A percentile compares a stretch with the other conserved stretches of the same genome.
These are phyloP conservation scores for Hormaphis cornu DNA, from an alignment of 1,140 invertebrate species.

Conservation along the genomic window DNA sequence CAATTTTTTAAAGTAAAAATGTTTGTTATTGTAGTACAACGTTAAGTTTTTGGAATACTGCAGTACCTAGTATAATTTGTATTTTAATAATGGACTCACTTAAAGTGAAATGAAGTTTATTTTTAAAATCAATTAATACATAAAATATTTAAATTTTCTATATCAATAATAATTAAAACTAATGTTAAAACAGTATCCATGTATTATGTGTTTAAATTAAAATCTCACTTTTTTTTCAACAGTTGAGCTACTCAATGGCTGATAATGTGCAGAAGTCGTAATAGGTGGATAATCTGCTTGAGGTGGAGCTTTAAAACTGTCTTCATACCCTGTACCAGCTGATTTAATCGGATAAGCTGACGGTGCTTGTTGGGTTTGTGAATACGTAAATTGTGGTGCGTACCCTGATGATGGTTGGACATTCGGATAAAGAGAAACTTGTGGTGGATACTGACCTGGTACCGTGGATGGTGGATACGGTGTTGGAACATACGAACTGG, in stretches of 20 bases:
- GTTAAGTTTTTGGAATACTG: too few species aligned
- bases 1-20: too few species aligned
- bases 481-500: not conserved
- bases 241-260: conserved; percentile 19
- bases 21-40: too few species aligned
- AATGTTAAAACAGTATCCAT: too few species aligned
- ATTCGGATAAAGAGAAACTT: conserved; percentile 18
- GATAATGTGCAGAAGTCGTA: conserved; percentile 29
- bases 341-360: conserved; percentile 33
- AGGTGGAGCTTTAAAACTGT: conserved; percentile 7
- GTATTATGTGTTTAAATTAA: too few species aligned
- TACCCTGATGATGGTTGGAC: conserved; percentile 23
- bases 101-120: too few species aligned
- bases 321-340: conserved; percentile 13
- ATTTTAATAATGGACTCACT: too few species aligned
- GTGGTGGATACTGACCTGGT: conserved; percentile 33
- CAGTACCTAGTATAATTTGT: too few species aligned
- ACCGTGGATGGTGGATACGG: conserved; percentile 21
- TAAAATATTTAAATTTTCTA: too few species aligned
- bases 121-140: too few species aligned
- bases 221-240: conserved; percentile 11
- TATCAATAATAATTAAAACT: too few species aligned
- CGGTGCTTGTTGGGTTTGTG: not conserved
- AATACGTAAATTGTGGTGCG: conserved; percentile 26
- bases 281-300: conserved; percentile 27